A percentile compares a stretch with the other conserved stretches of the same genome.
Conservation (phyloP, 1,140 invertebrate species). For the Leptinotarsa defecta region DNA sequence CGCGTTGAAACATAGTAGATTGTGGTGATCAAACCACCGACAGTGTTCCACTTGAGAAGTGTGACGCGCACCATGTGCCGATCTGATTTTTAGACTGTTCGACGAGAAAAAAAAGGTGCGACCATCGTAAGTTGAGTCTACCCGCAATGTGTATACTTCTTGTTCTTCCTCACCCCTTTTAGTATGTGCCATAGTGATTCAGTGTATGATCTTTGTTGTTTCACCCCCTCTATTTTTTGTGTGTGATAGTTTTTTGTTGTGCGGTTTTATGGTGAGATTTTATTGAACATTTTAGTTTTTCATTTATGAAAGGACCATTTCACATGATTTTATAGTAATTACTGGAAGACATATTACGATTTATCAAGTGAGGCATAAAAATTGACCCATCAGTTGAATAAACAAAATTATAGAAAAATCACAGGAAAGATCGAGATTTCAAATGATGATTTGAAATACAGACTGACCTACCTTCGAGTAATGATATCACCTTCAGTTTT, state of each 20-base stretch:
- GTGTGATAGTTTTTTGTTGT: neutral
- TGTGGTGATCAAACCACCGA: neutral
- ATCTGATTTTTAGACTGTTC: neutral
- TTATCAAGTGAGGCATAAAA: too few relatives aligned
- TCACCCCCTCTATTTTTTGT: neutral
- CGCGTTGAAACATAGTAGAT: neutral
- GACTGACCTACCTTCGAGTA: too few relatives aligned
- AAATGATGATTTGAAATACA: too few relatives aligned
- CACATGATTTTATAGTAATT: too few relatives aligned
- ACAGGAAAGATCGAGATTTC: too few relatives aligned
- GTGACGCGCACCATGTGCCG: conserved; percentile 4
- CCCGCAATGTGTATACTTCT: neutral
- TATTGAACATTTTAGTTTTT: neutral
- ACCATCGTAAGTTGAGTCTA: neutral
- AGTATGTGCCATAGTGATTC: neutral
- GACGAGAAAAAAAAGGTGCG: neutral
- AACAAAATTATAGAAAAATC: too few relatives aligned
- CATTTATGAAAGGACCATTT: too few relatives aligned
- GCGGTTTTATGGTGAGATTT: conserved; percentile 5
- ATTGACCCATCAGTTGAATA: too few relatives aligned
- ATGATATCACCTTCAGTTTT: too few relatives aligned
- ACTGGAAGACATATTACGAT: too few relatives aligned
- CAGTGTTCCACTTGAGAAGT: neutral
- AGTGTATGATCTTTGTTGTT: conserved; percentile 3
- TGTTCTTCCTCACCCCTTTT: neutral